Percentiles rank a stretch among this genome's conserved stretches.
These are phyloP conservation scores for Nesidiocoris tenuis DNA, from an alignment of 2,888 invertebrate species.

Conservation along the genomic window DNA sequence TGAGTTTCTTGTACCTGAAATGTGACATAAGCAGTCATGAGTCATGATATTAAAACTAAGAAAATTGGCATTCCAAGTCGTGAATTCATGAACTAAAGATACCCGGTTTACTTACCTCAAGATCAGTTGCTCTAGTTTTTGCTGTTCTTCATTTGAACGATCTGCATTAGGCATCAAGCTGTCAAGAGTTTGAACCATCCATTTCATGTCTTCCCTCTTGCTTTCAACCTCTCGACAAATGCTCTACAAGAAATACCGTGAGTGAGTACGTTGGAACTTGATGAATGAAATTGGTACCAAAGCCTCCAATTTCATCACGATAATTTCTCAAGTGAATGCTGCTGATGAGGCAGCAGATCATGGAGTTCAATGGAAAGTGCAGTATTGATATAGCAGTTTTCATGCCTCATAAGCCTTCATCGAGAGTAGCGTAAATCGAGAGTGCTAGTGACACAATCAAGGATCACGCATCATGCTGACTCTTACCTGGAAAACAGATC, in stretches of 20 bases:
- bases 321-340: too few species aligned
- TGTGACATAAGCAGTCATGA: not conserved
- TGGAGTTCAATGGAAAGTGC: too few species aligned
- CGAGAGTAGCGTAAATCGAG: too few species aligned
- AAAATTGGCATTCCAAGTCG: too few species aligned
- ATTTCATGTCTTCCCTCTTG: conserved; percentile 91
- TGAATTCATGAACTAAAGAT: too few species aligned
- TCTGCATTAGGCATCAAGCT: conserved; percentile 80
- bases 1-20: conserved; percentile 79
- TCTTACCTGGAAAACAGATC: conserved; percentile 67
- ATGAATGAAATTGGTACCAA: not conserved
- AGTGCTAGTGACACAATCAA: too few species aligned
- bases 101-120: conserved; percentile 54
- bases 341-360: too few species aligned
- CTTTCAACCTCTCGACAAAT: conserved; percentile 88
- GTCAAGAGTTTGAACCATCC: conserved; percentile 89
- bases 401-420: too few species aligned
- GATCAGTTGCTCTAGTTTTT: conserved; percentile 76
- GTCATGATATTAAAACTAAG: too few species aligned
- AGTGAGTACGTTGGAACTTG: not conserved
- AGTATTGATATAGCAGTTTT: too few species aligned
- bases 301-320: too few species aligned
- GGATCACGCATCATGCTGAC: too few species aligned
- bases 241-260: conserved; percentile 61
- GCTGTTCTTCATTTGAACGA: conserved; percentile 69